phyloP scores from a whole-genome alignment of 2,113 vertebrate species.

The Trachemys scripta region DNA sequence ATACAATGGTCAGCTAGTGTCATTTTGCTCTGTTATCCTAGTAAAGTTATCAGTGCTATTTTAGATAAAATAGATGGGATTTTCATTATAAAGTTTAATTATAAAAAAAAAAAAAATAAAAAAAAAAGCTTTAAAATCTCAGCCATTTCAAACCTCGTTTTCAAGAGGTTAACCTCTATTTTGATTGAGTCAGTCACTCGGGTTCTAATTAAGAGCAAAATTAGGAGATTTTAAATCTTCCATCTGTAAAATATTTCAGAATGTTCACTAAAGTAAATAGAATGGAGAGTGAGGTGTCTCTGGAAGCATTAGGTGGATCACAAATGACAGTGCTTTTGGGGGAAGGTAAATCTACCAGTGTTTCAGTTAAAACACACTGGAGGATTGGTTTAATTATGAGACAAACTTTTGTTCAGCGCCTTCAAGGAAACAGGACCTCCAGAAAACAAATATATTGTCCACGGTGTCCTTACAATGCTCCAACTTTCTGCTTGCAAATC shows the following conservation, averaged over 20 bases:
- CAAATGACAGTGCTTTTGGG: not conserved
- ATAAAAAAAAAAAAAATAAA: not conserved
- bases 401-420: not conserved
- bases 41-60: not conserved
- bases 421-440: not conserved
- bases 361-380: not conserved
- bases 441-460: not conserved
- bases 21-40: not conserved
- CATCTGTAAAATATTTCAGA: not conserved
- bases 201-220: not conserved
- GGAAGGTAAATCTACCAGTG: not conserved
- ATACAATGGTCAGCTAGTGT: not conserved
- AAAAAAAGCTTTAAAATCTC: not conserved
- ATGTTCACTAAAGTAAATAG: not conserved
- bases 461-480: not conserved
- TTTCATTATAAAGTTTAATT: constrained; percentile 3
- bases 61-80: not conserved
- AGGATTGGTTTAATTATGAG: constrained; percentile 4
- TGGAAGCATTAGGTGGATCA: not conserved
- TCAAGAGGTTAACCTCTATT: not conserved
- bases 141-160: constrained; percentile 7
- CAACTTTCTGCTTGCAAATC: not conserved
- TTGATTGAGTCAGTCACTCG: not conserved
- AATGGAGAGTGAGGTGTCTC: not conserved
- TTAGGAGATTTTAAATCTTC: not conserved